phyloP scores from a whole-genome alignment of 2,113 vertebrate genomes.

The Syngnathus typhle region DNA sequence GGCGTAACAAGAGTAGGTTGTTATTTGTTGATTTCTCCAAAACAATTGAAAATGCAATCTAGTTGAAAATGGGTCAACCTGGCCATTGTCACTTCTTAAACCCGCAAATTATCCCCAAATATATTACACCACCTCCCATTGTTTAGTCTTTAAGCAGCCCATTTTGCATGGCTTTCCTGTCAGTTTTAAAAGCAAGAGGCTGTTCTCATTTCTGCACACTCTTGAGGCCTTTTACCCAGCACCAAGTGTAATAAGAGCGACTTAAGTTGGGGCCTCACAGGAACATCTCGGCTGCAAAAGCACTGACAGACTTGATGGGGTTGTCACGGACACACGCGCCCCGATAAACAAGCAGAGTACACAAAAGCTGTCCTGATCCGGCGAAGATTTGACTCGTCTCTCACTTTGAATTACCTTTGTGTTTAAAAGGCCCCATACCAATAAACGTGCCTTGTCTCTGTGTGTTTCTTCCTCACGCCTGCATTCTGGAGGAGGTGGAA shows the following conservation, averaged over 20 bases:
- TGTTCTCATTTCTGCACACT: slow-evolving; percentile 40
- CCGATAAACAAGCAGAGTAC: slow-evolving; percentile 24
- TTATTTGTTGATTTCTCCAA: too few relatives aligned
- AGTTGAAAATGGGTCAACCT: too few relatives aligned
- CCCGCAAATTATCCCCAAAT: background rate
- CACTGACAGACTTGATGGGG: slow-evolving; percentile 24
- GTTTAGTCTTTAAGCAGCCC: slow-evolving; percentile 28
- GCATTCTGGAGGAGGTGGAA: background rate
- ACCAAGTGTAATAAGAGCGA: slow-evolving; percentile 44
- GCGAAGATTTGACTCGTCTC: slow-evolving; percentile 17
- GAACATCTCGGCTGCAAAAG: slow-evolving; percentile 21
- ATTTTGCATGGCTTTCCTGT: slow-evolving; percentile 40
- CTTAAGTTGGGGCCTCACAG: slow-evolving; percentile 26
- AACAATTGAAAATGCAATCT: too few relatives aligned
- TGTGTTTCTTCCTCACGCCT: slow-evolving; percentile 4
- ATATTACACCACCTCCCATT: background rate
- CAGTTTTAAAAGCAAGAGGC: slow-evolving; percentile 20
- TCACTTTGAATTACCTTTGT: slow-evolving; percentile 44
- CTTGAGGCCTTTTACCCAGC: slow-evolving; percentile 26
- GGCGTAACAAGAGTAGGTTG: too few relatives aligned
- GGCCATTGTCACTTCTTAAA: background rate
- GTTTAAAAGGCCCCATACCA: slow-evolving; percentile 35
- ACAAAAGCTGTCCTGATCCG: slow-evolving; percentile 16
- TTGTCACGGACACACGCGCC: slow-evolving; percentile 6
- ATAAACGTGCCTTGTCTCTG: slow-evolving; percentile 14